Conservation (phyloP, 2,113 vertebrate species). For the Atractosteus spatula region DNA sequence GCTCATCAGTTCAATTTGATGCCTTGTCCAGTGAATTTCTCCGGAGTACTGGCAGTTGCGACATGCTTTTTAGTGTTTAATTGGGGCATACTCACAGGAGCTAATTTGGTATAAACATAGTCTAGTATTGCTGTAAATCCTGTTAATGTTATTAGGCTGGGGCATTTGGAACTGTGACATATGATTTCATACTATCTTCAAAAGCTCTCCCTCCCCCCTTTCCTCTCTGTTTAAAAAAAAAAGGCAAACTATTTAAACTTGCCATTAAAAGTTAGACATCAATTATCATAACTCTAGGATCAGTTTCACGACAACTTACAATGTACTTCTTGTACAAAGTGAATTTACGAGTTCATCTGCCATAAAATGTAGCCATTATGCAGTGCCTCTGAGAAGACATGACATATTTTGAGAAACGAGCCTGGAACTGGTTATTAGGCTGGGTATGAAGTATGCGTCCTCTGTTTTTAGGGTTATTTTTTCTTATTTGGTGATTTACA, state of each 20-base stretch:
- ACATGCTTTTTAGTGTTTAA: slow-evolving; percentile 50
- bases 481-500: slow-evolving; percentile 36
- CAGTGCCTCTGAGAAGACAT: background rate
- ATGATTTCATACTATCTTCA: background rate
- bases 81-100: slow-evolving; percentile 61
- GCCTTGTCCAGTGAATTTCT: slow-evolving; percentile 31
- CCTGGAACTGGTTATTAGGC: slow-evolving; percentile 20
- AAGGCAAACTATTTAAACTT: background rate
- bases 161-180: background rate
- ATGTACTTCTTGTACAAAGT: slow-evolving; percentile 1
- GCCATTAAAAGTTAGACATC: background rate
- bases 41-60: slow-evolving; percentile 47
- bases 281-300: background rate
- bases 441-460: slow-evolving; percentile 14
- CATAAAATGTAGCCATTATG: background rate
- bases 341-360: background rate
- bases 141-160: background rate
- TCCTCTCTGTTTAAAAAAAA: too few species aligned
- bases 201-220: background rate
- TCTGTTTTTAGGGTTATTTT: background rate
- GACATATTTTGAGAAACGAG: background rate
- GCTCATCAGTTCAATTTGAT: slow-evolving; percentile 7
- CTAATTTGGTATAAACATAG: slow-evolving; percentile 65
- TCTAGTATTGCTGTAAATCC: slow-evolving; percentile 36
- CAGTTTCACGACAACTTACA: background rate